Percentiles rank a stretch among this genome's conserved stretches.
Conservation (phyloP, 2,888 invertebrate species). For the Mechanitis messenoides region DNA sequence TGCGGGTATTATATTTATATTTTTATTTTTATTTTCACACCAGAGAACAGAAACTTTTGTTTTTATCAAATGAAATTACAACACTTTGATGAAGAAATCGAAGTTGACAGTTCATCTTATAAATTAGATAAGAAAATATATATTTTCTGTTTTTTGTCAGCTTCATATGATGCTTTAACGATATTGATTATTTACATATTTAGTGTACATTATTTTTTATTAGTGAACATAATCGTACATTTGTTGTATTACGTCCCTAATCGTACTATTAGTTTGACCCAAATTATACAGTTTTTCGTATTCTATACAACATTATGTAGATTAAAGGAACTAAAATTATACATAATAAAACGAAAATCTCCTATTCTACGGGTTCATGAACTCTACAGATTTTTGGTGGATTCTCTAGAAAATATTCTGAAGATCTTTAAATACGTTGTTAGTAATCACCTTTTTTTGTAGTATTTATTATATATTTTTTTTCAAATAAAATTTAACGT, state of each 20-base stretch:
- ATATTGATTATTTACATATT: not conserved
- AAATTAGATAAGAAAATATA: not conserved
- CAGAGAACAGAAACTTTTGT: not conserved
- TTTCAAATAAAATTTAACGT: not conserved
- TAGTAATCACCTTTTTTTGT: not conserved
- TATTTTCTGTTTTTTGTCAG: not conserved
- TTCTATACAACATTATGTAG: not conserved
- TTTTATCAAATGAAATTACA: slow-evolving; percentile 4
- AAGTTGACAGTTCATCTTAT: not conserved
- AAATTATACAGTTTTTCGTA: not conserved
- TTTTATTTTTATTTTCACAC: too few species aligned
- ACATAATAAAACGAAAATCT: not conserved
- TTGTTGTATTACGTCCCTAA: not conserved
- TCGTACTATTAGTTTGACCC: not conserved
- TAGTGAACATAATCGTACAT: not conserved
- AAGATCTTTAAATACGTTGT: not conserved
- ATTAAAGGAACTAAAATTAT: not conserved
- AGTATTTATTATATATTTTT: not conserved
- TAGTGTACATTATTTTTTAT: not conserved
- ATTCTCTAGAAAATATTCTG: not conserved
- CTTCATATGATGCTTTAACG: not conserved
- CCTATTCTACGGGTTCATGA: not conserved
- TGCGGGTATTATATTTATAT: not conserved
- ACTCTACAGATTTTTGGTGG: not conserved
- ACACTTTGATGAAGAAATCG: not conserved